Base-by-base conservation (phyloP, 2,888 invertebrate genomes). In the Elegia similella region DNA sequence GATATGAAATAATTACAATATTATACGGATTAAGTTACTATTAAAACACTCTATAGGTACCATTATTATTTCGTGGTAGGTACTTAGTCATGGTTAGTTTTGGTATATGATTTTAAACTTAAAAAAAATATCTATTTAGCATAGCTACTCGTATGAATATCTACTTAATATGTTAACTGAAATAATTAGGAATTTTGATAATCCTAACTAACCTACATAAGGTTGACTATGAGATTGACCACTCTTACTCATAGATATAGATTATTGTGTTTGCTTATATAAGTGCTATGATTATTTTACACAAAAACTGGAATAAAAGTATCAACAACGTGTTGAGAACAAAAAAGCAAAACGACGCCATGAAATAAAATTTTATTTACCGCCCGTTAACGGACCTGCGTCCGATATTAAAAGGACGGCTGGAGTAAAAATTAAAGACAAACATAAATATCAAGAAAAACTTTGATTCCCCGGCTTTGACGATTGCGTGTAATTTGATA, bases 291-390 rank as follows among this genome's bases (percentile, higher is more conserved):
- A 3, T n/a, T 38, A 38, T 38, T 38, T n/a, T 38, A 10, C 38
- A 69, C 23, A 63, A 61, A 67, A 74, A 80, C 80, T 86, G 86
- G 84, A 84, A 85, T 84, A 88, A 85, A 87, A 10, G 88, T 82
- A 74, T 75, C 80, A 82, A 88, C 84, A 84, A 87, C 65, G 81
- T 84, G 84, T 88, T 84, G 80, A 78, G 82, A 75, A 82, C 80
- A 86, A 86, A 84, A n/a, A 81, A 81, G 75, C 73, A 75, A 78
- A 68, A 73, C 70, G 72, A 78, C 75, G 78, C 82, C 82, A 84
- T 84, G 80, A 88, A 88, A 90, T 89, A 90, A 89, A 88, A 86
- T 87, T 87, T 87, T 86, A 89, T 90, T 86, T 84, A 86, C 82
- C 80, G 89, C 82, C 87, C 90, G 88, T 91, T 90, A 91, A 90